phyloP scores from a whole-genome alignment of 1,140 invertebrate species.

The Araneus ventricosus region DNA sequence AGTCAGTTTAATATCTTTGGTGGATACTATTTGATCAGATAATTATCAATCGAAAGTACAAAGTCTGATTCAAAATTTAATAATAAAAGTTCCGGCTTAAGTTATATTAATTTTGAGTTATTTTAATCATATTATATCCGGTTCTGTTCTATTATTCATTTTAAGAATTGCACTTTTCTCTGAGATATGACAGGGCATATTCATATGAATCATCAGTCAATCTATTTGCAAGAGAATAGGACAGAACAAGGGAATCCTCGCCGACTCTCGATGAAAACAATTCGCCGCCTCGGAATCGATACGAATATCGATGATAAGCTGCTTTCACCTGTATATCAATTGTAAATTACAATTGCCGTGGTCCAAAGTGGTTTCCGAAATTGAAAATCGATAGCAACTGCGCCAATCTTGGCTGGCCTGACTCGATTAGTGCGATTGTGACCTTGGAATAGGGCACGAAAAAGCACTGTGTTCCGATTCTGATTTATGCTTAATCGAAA shows the following conservation, averaged over 20 bases:
- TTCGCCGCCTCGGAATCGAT: neutral
- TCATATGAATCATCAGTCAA: no score
- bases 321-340: constrained; percentile 10
- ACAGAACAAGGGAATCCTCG: neutral
- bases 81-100: no score
- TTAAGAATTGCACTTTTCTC: no score
- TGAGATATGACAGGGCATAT: no score
- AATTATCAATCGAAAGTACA: no score
- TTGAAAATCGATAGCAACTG: neutral
- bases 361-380: neutral
- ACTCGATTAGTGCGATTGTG: neutral
- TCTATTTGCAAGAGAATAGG: no score
- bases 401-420: neutral
- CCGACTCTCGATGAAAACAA: neutral
- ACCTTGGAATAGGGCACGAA: neutral
- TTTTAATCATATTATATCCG: no score
- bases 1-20: no score
- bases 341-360: neutral
- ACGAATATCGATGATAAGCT: neutral
- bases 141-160: no score
- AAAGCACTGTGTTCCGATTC: neutral
- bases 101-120: no score
- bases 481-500: neutral
- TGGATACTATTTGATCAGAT: no score
- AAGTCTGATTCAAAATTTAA: no score